phyloP scores from a whole-genome alignment of 1,140 invertebrate species.

The Drosophila malerkotliana region DNA sequence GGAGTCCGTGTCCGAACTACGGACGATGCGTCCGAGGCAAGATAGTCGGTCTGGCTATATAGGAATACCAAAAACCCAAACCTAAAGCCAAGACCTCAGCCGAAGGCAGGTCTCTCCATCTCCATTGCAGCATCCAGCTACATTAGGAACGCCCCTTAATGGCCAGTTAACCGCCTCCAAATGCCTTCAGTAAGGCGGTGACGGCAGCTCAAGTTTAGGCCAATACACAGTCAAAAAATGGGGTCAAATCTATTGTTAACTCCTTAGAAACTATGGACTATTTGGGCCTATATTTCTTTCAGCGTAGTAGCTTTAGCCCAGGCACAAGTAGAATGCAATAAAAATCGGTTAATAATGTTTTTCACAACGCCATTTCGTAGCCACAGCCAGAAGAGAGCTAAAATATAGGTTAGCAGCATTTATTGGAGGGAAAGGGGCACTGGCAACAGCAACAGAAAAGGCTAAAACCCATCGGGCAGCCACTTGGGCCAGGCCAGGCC shows the following conservation, averaged over 20 bases:
- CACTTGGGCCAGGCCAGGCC: neutral
- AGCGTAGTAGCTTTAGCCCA: constrained; percentile 14
- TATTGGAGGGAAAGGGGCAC: constrained; percentile 23
- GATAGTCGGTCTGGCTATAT: neutral
- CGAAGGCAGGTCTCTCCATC: constrained; percentile 52
- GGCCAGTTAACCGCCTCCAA: constrained; percentile 80
- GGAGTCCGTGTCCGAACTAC: constrained; percentile 20
- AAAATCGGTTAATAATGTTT: constrained; percentile 81
- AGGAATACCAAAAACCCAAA: neutral
- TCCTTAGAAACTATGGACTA: neutral
- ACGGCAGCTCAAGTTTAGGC: constrained; percentile 21
- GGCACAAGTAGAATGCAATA: constrained; percentile 63
- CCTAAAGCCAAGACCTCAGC: constrained; percentile 8
- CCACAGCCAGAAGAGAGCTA: constrained; percentile 44
- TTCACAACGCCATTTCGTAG: constrained; percentile 77
- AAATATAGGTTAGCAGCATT: constrained; percentile 78
- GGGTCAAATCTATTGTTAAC: neutral
- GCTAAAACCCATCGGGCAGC: constrained; percentile 31
- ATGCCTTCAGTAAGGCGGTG: constrained; percentile 45
- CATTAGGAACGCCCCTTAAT: constrained; percentile 81
- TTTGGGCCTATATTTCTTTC: neutral
- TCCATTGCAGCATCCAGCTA: constrained; percentile 48
- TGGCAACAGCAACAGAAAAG: neutral
- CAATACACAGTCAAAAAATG: neutral
- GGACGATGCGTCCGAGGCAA: constrained; percentile 19